Base-by-base conservation (phyloP, 2,888 invertebrate species). In the Harmothoe impar region DNA sequence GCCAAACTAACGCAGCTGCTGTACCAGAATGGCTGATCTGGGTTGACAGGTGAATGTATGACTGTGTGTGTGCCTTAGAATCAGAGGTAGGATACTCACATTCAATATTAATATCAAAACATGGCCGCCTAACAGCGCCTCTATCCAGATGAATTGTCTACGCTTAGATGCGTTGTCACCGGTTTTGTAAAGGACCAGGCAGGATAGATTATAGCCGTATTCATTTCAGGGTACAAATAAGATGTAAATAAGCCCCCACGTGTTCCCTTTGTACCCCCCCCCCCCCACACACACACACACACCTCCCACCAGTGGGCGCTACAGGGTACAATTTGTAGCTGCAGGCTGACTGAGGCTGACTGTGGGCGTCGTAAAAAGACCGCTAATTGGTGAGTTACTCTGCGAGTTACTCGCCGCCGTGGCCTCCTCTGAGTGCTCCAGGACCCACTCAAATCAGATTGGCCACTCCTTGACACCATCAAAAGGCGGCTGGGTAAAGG, bases 361-460 rank as follows among this genome's bases (percentile, higher is more conserved):
- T 43, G 43, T 43, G 43, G 43, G 43, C 10, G 43, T 10, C 3
- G 43, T 81, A 43, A 81, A 43, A 33, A 81, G 35, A 17, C 43
- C 43, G 81, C 81, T 81, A 81, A 81, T 81, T 81, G 81, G 81
- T 23, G 81, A 33, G 81, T n/a, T 43, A 43, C 43, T 43, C 35
- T 43, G 81, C 7, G 81, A 29, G 43, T 43, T 43, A 10, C 43
- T 43, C 43, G 43, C 5, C 43, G 43, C 43, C 43, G 3, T 43
- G 29, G 72, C 72, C 1, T 29, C 72, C 72, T 29, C 25, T 72
- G 31, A 29, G 72, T n/a, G 72, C 72, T 35, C 12, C 81, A 17
- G 17, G 81, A 3, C 15, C 20, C 81, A 25, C 35, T 81, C 81
- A 81, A 81, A 81, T 81, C 81, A 17, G 81, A 81, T 81, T 81